phyloP scores from a whole-genome alignment of 2,888 invertebrate genomes.

The Apantesis nais region DNA sequence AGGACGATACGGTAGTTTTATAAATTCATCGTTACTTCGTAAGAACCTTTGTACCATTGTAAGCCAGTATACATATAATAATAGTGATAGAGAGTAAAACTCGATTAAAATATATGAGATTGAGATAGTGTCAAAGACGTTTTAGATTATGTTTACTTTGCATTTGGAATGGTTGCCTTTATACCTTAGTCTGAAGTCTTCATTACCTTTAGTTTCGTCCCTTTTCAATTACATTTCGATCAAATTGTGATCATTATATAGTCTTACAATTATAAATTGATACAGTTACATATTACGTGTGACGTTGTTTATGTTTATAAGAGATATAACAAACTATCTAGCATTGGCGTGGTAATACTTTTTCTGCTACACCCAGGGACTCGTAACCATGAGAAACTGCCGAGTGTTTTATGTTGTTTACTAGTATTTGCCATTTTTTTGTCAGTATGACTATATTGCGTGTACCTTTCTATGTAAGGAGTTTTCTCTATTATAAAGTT shows the following conservation, averaged over 20 bases:
- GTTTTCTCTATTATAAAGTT: neutral
- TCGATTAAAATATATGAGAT: neutral
- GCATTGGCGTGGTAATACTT: constrained; percentile 26
- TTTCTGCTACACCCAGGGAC: constrained; percentile 34
- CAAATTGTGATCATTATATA: neutral
- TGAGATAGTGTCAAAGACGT: neutral
- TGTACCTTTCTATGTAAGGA: neutral
- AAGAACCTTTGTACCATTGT: neutral
- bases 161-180: neutral
- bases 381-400: constrained; percentile 37
- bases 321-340: constrained; percentile 28
- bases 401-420: constrained; percentile 20
- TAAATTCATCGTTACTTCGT: neutral
- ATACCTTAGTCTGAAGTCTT: neutral
- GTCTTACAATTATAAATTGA: neutral
- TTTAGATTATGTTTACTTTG: neutral
- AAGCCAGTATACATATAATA: neutral
- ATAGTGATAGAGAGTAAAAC: neutral
- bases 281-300: neutral
- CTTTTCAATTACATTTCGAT: neutral
- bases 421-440: constrained; percentile 35
- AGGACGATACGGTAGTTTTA: neutral
- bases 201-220: neutral
- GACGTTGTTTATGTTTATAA: neutral
- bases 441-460: neutral